Evolutionary conservation across 2,797 vertebrate species (phyloP), one percentile per base, ranked within the genome.

Genomic region (Clarias laeviceps): DNA sequence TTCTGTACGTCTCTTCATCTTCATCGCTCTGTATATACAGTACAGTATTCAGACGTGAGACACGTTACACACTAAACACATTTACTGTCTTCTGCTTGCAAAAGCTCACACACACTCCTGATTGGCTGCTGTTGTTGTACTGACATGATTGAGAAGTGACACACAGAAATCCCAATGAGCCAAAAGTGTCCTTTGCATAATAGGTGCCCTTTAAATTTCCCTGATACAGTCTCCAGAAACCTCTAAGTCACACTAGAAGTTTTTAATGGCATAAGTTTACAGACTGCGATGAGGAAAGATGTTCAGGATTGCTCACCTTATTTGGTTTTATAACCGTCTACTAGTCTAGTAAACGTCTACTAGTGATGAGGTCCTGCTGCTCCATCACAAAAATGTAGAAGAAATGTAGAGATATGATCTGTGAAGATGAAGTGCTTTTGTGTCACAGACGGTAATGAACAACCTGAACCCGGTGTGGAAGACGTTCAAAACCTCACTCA

Each of bases 401-500:
- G n/a, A n/a, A n/a, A n/a, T n/a, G 50, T 50, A 27, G 2, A 27
- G 29, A 54, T 29, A 9, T 1, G 3, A 20, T 56, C 8, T 73
- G 5, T 56, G n/a, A 77, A 22, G 22, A 0, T 78, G 4, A 15
- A 6, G 14, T 72, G 32, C 15, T n/a, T 74, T 32, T 24, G 57
- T 82, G 66, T 81, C 32, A 20, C 90, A 99, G 98, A 98, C 98
- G 61, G 94, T 99, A 65, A 99, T 99, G 98, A 99, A 99, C 91
- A 99, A 99, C 92, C 95, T 99, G 86, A 99, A 98, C 88, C 98
- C 98, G 0, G 95, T 96, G 3, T 99, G 98, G 98, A 98, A 98
- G 91, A 96, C 96, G 29, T 99, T 99, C 93, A 99, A 98, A 92
- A 97, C 98, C 9, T 99, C 98, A 0, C 95, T 99, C 56, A 99